phyloP scores from a whole-genome alignment of 2,888 invertebrate genomes.

The Brenthis daphne region DNA sequence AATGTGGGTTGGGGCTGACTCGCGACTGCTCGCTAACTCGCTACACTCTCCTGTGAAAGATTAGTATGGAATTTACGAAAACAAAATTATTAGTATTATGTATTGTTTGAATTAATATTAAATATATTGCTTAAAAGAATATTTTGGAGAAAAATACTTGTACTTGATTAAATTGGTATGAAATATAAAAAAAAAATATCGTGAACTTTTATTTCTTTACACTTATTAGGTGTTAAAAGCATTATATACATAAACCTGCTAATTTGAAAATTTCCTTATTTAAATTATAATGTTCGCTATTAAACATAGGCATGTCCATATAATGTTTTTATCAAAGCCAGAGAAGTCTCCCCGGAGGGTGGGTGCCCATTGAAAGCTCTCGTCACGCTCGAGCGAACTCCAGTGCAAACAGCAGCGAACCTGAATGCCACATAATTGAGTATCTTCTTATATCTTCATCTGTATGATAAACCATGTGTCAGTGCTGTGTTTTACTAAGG shows the following conservation, averaged over 20 bases:
- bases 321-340: neutral
- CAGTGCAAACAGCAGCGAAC: constrained; percentile 64
- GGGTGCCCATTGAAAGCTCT: constrained; percentile 70
- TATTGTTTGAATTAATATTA: neutral
- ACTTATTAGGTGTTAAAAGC: too few species aligned
- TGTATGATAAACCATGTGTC: neutral
- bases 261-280: too few species aligned
- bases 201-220: too few species aligned
- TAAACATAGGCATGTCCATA: constrained; percentile 5
- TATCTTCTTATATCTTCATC: constrained; percentile 10
- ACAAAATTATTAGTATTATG: neutral
- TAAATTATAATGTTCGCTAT: too few species aligned
- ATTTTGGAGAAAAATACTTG: neutral
- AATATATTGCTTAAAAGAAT: neutral
- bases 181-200: neutral
- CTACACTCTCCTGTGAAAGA: constrained; percentile 28
- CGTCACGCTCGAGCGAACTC: constrained; percentile 54
- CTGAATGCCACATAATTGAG: constrained; percentile 6
- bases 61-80: constrained; percentile 36
- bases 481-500: too few species aligned
- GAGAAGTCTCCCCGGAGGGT: constrained; percentile 41
- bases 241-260: too few species aligned
- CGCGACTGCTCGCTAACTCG: constrained; percentile 38
- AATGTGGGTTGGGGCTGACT: constrained; percentile 59
- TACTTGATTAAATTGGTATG: neutral